Evolutionary conservation across 2,888 invertebrate species (phyloP), one percentile per base, ranked within the genome.

Genomic region (Ferdinandea cuprea): DNA sequence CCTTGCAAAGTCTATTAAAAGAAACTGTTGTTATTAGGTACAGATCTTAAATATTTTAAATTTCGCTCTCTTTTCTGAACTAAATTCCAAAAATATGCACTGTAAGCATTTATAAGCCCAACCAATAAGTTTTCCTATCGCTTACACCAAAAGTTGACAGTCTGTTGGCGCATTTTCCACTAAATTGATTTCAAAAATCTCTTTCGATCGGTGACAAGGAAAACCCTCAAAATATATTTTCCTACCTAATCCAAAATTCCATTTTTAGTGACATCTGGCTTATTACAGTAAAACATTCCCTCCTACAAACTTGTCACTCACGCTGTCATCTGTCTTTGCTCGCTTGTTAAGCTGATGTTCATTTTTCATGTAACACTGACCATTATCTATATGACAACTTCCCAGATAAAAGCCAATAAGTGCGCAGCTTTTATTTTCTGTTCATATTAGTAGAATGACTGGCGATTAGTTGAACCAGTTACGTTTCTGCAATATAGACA

Each of bases 251-350:
- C 58, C 58, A 40, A 65, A 58, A 37, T 66, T 58, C 15, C 9
- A 11, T 3, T 46, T 37, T 46, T 30, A 46, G 1, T 37, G 56
- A 1, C 71, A 78, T 78, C 46, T 71, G 78, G 17, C 8, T 19
- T 50, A n/a, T n/a, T n/a, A n/a, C n/a, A n/a, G n/a, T 61, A 32
- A 32, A n/a, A 1, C n/a, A 40, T 9, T 9, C 13, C 21, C 30
- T 78, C 72, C 25, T 25, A 3, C 25, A 25, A 5, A 77, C 66
- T 66, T 83, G 81, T 83, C 83, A 83, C 68, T 83, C 83, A 78
- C 66, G n/a, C n/a, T n/a, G n/a, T 83, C 83, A 83, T 83, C 78
- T 83, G 83, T 83, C 81, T 72, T 71, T 83, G 48, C 44, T 59
- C 52, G 35, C 59, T 30, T 66, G 80, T 71, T 71, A 71, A 83